These are phyloP conservation scores for Apis florea DNA, from an alignment of 1,140 invertebrate species.

Conservation along the genomic window DNA sequence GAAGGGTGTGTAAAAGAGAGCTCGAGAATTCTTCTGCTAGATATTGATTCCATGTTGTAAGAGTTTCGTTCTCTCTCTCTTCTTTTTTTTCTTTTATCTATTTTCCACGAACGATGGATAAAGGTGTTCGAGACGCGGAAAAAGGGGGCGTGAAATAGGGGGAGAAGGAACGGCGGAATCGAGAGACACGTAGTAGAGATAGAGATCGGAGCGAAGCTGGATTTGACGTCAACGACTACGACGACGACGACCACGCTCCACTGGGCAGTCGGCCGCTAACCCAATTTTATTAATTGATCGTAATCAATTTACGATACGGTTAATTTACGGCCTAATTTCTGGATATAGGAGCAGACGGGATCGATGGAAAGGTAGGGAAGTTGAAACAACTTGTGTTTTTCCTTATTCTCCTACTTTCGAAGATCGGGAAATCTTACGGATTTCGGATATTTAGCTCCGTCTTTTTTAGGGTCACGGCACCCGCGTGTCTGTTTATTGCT, in stretches of 20 bases:
- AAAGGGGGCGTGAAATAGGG: not conserved
- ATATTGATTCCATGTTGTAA: too few species aligned
- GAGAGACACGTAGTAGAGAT: too few species aligned
- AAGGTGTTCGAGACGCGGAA: too few species aligned
- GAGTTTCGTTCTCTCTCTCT: not conserved
- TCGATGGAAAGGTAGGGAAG: not conserved
- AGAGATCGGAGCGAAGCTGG: constrained; percentile 24
- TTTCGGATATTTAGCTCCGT: too few species aligned
- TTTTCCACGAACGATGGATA: too few species aligned
- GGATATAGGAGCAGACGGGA: not conserved
- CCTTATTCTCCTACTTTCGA: too few species aligned
- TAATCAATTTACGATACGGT: constrained; percentile 43
- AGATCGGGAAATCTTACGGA: too few species aligned
- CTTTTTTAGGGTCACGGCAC: constrained; percentile 8
- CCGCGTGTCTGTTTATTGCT: not conserved
- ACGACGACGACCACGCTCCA: constrained; percentile 68
- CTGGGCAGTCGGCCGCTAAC: constrained; percentile 69
- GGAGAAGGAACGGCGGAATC: too few species aligned
- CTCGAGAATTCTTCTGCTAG: too few species aligned
- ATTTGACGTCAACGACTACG: constrained; percentile 43
- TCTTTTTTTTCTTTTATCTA: too few species aligned
- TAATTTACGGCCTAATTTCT: constrained; percentile 1
- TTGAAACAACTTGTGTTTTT: too few species aligned
- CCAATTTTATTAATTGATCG: constrained; percentile 70
- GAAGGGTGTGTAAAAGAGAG: too few species aligned